A percentile compares a stretch with the other conserved stretches of the same genome.
These are phyloP conservation scores for Acromyrmex echinatior DNA, from an alignment of 1,140 invertebrate species.

Conservation along the genomic window DNA sequence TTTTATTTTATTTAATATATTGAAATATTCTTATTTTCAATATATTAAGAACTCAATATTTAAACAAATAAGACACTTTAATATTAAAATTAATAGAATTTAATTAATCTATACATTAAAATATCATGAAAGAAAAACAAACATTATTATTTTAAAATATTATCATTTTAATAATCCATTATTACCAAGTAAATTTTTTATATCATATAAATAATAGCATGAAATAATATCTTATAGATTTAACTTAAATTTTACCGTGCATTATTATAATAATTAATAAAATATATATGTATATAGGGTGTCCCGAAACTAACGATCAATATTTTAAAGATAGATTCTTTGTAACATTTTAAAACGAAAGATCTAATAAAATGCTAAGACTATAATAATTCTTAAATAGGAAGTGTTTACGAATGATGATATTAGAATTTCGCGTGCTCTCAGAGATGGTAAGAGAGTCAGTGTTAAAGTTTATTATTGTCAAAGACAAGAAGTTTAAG, in stretches of 20 bases:
- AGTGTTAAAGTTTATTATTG: too few relatives aligned
- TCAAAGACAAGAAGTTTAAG: too few relatives aligned
- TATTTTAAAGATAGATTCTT: too few relatives aligned
- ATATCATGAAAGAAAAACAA: neutral
- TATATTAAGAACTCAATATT: neutral
- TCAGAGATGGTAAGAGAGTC: too few relatives aligned
- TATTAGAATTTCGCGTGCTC: too few relatives aligned
- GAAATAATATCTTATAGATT: neutral
- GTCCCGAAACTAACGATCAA: too few relatives aligned
- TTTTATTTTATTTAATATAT: conserved; percentile 13
- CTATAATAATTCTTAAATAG: too few relatives aligned
- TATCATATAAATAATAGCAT: neutral
- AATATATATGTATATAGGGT: neutral
- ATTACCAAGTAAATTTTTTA: neutral
- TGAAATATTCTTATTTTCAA: neutral
- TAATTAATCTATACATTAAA: neutral
- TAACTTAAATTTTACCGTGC: conserved; percentile 9
- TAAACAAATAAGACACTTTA: neutral
- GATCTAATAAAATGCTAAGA: too few relatives aligned
- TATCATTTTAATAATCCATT: neutral
- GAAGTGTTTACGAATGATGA: too few relatives aligned
- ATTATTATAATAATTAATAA: neutral
- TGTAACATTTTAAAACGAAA: too few relatives aligned
- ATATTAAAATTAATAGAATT: neutral
- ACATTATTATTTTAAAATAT: conserved; percentile 9